phyloP scores from a whole-genome alignment of 2,888 invertebrate species.

The Andrena haemorrhoa region DNA sequence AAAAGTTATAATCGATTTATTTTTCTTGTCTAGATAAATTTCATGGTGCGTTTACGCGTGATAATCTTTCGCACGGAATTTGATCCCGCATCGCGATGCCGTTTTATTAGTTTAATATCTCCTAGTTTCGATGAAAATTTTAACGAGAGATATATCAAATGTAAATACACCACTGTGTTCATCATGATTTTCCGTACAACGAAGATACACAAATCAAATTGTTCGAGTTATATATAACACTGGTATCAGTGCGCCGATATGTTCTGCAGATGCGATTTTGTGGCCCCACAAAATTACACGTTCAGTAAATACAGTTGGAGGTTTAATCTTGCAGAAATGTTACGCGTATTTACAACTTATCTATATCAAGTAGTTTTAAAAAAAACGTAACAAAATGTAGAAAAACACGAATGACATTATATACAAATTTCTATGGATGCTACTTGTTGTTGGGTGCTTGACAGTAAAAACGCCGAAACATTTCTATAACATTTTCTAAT shows the following conservation, averaged over 20 bases:
- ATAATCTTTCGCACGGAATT: slow-evolving; percentile 13
- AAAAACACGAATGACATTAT: slow-evolving; percentile 79
- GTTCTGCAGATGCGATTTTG: slow-evolving; percentile 63
- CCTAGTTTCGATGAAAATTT: slow-evolving; percentile 22
- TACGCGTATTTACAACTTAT: slow-evolving; percentile 71
- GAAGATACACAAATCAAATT: slow-evolving; percentile 54
- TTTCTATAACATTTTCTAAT: slow-evolving; percentile 28
- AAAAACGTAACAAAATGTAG: slow-evolving; percentile 81
- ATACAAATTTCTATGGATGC: slow-evolving; percentile 72
- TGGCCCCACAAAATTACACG: slow-evolving; percentile 65
- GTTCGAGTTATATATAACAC: slow-evolving; percentile 48
- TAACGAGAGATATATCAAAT: slow-evolving; percentile 26
- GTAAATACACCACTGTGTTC: slow-evolving; percentile 51
- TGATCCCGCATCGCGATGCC: neutral
- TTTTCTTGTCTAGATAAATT: slow-evolving; percentile 38
- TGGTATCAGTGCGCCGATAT: slow-evolving; percentile 69
- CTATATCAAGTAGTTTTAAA: slow-evolving; percentile 70
- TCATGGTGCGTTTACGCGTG: slow-evolving; percentile 37
- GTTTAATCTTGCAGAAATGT: slow-evolving; percentile 61
- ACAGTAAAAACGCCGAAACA: slow-evolving; percentile 34
- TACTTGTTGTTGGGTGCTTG: slow-evolving; percentile 58
- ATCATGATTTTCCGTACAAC: slow-evolving; percentile 45
- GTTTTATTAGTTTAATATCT: slow-evolving; percentile 16
- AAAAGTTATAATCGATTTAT: slow-evolving; percentile 54
- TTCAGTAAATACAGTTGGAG: slow-evolving; percentile 71